Evolutionary conservation across 2,888 invertebrate genomes (phyloP).

Genomic region (Xanthostigma xanthostigma): DNA sequence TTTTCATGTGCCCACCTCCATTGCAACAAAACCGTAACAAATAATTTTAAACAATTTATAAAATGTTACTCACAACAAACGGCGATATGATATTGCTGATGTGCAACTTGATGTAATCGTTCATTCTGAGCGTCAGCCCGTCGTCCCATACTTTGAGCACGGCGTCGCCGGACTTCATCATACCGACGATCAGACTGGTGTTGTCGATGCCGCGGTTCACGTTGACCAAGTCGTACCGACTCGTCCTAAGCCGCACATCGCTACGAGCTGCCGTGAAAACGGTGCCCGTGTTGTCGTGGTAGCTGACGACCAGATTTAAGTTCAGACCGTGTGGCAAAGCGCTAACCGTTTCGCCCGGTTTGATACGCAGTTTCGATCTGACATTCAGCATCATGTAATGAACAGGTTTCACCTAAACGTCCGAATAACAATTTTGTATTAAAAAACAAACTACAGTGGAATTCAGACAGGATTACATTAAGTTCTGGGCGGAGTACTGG

Average conservation of each 20-base stretch:
- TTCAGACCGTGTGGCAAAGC: conserved; percentile 35
- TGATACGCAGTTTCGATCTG: conserved; percentile 22
- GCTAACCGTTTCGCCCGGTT: conserved; percentile 13
- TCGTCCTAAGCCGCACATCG: conserved; percentile 31
- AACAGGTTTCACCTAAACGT: conserved; percentile 27
- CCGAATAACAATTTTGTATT: neutral
- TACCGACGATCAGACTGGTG: conserved; percentile 29
- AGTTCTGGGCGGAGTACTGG: too few relatives aligned
- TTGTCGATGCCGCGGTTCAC: conserved; percentile 31
- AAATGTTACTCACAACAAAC: conserved; percentile 16
- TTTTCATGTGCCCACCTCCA: too few relatives aligned
- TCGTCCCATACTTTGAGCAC: conserved; percentile 34
- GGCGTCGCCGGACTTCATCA: conserved; percentile 32
- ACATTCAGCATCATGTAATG: conserved; percentile 30
- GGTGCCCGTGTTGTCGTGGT: conserved; percentile 38
- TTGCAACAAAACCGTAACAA: neutral
- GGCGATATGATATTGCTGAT: conserved; percentile 27
- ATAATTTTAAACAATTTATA: neutral
- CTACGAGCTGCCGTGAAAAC: conserved; percentile 35
- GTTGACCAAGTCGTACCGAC: conserved; percentile 28
- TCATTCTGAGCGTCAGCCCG: conserved; percentile 21
- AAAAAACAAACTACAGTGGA: too few relatives aligned
- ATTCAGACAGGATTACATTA: too few relatives aligned
- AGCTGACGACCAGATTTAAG: conserved; percentile 31
- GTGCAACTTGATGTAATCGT: conserved; percentile 28